Conservation (phyloP, 2,113 vertebrate species). For the Pungitius pungitius region DNA sequence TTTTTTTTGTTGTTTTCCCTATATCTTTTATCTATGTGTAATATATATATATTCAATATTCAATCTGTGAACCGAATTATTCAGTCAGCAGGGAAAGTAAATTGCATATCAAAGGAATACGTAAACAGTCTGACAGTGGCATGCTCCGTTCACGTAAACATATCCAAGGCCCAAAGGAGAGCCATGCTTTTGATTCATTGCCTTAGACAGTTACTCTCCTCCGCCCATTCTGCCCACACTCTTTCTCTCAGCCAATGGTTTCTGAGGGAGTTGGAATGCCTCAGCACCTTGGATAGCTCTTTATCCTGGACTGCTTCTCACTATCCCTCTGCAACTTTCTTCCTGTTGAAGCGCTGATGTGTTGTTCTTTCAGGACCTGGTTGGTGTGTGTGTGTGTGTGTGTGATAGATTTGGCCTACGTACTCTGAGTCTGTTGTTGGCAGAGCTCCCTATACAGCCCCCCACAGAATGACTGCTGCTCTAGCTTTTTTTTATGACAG, state of each 20-base stretch:
- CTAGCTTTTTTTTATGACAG: slow-evolving; percentile 52
- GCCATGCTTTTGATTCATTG: slow-evolving; percentile 34
- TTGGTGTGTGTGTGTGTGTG: slow-evolving; percentile 13
- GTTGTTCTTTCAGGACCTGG: slow-evolving; percentile 42
- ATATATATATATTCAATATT: background rate
- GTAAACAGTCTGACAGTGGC: slow-evolving; percentile 22
- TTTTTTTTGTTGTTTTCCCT: background rate
- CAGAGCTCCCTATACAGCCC: slow-evolving; percentile 28
- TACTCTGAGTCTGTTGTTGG: slow-evolving; percentile 18
- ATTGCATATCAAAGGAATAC: slow-evolving; percentile 4
- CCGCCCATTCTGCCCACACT: slow-evolving; percentile 19
- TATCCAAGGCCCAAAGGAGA: slow-evolving; percentile 27
- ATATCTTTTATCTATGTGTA: background rate
- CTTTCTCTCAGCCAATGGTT: slow-evolving; percentile 11
- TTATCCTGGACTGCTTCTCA: background rate
- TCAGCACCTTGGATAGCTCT: slow-evolving; percentile 61
- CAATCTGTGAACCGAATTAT: background rate
- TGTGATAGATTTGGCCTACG: background rate
- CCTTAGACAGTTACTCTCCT: slow-evolving; percentile 45
- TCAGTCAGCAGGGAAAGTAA: background rate
- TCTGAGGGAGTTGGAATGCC: slow-evolving; percentile 27
- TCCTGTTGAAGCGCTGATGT: slow-evolving; percentile 8
- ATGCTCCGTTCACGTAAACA: slow-evolving; percentile 10
- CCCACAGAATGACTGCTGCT: slow-evolving; percentile 40
- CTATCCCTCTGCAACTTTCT: background rate